phyloP scores from a whole-genome alignment of 2,888 invertebrate species.

The Ceramica pisi region DNA sequence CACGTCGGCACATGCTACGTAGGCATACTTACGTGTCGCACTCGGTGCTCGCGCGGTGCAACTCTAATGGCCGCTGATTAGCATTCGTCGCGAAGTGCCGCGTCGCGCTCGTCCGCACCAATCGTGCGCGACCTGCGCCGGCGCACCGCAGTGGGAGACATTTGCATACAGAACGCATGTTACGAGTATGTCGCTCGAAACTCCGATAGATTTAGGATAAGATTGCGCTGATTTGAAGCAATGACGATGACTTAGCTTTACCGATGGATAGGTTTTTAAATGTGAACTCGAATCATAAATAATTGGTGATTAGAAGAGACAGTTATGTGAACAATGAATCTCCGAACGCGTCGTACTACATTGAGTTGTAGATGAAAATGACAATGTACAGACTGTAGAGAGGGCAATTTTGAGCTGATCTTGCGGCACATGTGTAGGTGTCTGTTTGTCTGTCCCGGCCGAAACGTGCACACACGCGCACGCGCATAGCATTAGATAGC shows the following conservation, averaged over 20 bases:
- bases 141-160: constrained; percentile 30
- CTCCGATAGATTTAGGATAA: not conserved
- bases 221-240: not conserved
- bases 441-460: not conserved
- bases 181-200: not conserved
- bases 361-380: not conserved
- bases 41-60: constrained; percentile 9
- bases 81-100: constrained; percentile 54
- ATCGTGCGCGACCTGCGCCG: constrained; percentile 44
- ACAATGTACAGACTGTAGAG: not conserved
- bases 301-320: not conserved
- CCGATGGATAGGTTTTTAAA: not conserved
- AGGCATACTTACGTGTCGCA: not conserved
- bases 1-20: not conserved
- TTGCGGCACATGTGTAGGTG: constrained; percentile 13
- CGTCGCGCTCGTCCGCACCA: constrained; percentile 49
- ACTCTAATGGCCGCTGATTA: constrained; percentile 58
- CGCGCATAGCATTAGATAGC: constrained; percentile 64
- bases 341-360: constrained; percentile 4
- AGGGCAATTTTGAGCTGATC: constrained; percentile 1
- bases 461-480: constrained; percentile 37
- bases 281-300: not conserved
- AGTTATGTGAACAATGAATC: not conserved
- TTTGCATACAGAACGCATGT: constrained; percentile 46
- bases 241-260: not conserved